Evolutionary conservation across 2,113 vertebrate genomes (phyloP).

Genomic region (Blennius ocellaris): DNA sequence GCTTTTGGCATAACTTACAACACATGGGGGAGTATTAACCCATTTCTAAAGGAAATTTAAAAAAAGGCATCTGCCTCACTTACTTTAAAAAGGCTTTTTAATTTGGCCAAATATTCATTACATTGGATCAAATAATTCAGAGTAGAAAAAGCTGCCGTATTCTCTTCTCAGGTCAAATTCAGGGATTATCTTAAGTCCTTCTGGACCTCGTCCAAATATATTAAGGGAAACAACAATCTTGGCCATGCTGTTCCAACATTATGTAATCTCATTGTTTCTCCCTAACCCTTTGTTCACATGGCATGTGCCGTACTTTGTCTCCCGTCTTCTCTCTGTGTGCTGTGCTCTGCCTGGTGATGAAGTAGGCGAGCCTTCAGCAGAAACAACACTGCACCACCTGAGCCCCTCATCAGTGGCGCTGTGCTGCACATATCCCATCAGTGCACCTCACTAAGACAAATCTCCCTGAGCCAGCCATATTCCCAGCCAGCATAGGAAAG

Average conservation of each 20-base stretch:
- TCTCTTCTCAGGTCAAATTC: conserved; percentile 7
- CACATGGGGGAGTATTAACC: conserved; percentile 32
- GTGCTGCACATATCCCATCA: conserved; percentile 78
- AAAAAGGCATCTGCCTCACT: conserved; percentile 6
- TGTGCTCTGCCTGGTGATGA: conserved; percentile 70
- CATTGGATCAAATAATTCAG: conserved; percentile 18
- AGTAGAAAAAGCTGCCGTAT: conserved; percentile 1
- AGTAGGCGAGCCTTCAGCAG: conserved; percentile 77
- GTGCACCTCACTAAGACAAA: conserved; percentile 81
- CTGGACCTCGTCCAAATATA: neutral
- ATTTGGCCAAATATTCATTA: conserved; percentile 29
- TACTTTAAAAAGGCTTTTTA: conserved; percentile 7
- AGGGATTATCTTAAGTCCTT: neutral
- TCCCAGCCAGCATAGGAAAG: conserved; percentile 76
- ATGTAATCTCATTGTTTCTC: neutral
- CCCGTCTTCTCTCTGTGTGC: conserved; percentile 35
- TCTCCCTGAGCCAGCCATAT: conserved; percentile 74
- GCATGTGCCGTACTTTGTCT: neutral
- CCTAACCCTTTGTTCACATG: conserved; percentile 27
- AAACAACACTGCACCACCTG: conserved; percentile 81
- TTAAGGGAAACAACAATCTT: conserved; percentile 1
- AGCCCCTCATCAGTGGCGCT: conserved; percentile 78
- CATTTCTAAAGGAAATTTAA: conserved; percentile 29
- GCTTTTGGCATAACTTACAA: conserved; percentile 26
- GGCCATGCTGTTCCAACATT: conserved; percentile 13